A percentile compares a stretch with the other conserved stretches of the same genome.
Conservation (phyloP, 2,113 vertebrate species). For the Trichomycterus rosablanca region DNA sequence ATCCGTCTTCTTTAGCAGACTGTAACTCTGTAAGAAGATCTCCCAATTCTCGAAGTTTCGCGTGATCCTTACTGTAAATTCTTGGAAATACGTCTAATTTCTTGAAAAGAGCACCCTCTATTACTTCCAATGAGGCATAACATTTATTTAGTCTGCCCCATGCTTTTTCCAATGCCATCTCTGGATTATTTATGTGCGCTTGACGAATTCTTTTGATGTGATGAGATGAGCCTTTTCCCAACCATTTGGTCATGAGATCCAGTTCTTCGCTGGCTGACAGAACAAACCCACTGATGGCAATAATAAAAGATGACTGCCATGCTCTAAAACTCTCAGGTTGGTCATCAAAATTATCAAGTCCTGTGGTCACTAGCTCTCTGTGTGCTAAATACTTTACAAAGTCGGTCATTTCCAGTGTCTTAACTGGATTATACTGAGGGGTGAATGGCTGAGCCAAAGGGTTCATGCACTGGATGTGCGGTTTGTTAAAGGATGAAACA, state of each 20-base stretch:
- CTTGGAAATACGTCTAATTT: conserved; percentile 21
- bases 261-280: conserved; percentile 22
- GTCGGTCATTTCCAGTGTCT: neutral
- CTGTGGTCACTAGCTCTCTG: conserved; percentile 2
- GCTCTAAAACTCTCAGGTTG: conserved; percentile 4
- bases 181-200: conserved; percentile 8
- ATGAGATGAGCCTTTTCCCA: conserved; percentile 17
- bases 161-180: conserved; percentile 2
- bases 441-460: too few species aligned
- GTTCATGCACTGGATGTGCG: too few species aligned
- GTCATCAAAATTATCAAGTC: conserved; percentile 16
- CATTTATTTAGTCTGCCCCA: conserved; percentile 7
- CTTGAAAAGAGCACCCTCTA: conserved; percentile 22
- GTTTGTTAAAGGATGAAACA: too few species aligned
- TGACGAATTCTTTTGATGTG: conserved; percentile 12
- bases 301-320: conserved; percentile 18
- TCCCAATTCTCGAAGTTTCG: conserved; percentile 8
- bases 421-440: too few species aligned
- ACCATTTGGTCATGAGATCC: conserved; percentile 33
- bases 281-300: neutral
- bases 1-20: conserved; percentile 3
- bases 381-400: neutral
- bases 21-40: conserved; percentile 19
- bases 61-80: conserved; percentile 3
- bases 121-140: neutral